Evolutionary conservation across 2,888 invertebrate genomes (phyloP).

Genomic region (Drosophila longiperda): DNA sequence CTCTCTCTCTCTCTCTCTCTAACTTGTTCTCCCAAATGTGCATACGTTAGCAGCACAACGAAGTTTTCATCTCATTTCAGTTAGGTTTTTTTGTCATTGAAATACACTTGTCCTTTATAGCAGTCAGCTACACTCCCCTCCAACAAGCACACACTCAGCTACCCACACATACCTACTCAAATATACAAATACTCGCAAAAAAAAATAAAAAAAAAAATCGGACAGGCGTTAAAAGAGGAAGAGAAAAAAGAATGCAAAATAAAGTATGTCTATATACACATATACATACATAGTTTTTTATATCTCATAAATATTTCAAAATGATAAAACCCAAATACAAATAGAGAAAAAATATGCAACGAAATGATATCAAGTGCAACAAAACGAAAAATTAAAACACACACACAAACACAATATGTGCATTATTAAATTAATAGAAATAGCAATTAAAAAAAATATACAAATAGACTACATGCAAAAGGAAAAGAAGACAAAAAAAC

Average conservation of each 20-base stretch:
- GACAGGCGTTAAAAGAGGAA: constrained; percentile 32
- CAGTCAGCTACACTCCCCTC: constrained; percentile 18
- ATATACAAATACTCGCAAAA: neutral
- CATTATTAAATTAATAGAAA: constrained; percentile 53
- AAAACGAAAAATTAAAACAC: neutral
- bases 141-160: constrained; percentile 1
- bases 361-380: constrained; percentile 2
- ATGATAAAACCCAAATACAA: constrained; percentile 16
- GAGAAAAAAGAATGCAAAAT: constrained; percentile 11
- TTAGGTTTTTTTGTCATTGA: constrained; percentile 28
- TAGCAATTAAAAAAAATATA: constrained; percentile 31
- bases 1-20: neutral
- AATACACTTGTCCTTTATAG: neutral
- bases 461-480: constrained; percentile 19
- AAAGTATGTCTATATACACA: constrained; percentile 24
- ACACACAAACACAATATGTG: constrained; percentile 35
- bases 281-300: constrained; percentile 9
- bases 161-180: constrained; percentile 2
- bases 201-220: constrained; percentile 1
- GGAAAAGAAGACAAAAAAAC: constrained; percentile 13
- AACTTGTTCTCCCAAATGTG: neutral
- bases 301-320: constrained; percentile 19
- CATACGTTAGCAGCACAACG: constrained; percentile 1
- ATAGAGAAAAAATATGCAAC: constrained; percentile 22
- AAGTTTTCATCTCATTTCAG: neutral